Evolutionary conservation across 2,888 invertebrate genomes (phyloP).

Genomic region (Lepidochrysops patricia): DNA sequence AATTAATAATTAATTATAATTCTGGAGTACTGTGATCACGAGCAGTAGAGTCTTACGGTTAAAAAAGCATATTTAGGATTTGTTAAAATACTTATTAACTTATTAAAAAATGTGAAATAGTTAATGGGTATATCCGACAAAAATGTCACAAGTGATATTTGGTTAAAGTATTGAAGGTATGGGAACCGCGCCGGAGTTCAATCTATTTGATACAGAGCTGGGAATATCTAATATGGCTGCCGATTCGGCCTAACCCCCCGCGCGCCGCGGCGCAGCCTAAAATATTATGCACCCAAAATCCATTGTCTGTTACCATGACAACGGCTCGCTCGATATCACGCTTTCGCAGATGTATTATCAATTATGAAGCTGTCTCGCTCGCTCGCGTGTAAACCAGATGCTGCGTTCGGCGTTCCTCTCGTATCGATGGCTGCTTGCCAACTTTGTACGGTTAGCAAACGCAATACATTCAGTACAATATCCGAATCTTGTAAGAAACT

Average conservation of each 20-base stretch:
- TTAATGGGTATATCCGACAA: too few species aligned
- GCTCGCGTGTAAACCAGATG: conserved; percentile 6
- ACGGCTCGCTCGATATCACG: conserved; percentile 53
- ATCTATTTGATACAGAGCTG: conserved; percentile 43
- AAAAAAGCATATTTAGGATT: too few species aligned
- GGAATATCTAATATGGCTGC: conserved; percentile 74
- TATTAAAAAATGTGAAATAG: not conserved
- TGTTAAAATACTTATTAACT: not conserved
- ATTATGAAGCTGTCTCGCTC: conserved; percentile 4
- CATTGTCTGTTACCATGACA: conserved; percentile 73
- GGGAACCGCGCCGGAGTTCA: conserved; percentile 54
- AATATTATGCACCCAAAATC: conserved; percentile 76
- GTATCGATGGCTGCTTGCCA: conserved; percentile 57
- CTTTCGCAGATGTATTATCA: conserved; percentile 14
- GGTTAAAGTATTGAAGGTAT: conserved; percentile 34
- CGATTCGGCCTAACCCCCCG: conserved; percentile 47
- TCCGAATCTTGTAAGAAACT: conserved; percentile 52
- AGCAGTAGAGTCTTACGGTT: too few species aligned
- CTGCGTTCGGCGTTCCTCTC: conserved; percentile 10
- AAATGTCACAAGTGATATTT: too few species aligned
- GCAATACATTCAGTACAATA: conserved; percentile 32
- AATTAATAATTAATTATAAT: too few species aligned
- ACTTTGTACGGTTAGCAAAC: conserved; percentile 57
- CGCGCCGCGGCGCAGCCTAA: conserved; percentile 63
- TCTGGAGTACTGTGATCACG: too few species aligned